phyloP scores from a whole-genome alignment of 2,888 invertebrate genomes.

The Drosophila infuscata region DNA sequence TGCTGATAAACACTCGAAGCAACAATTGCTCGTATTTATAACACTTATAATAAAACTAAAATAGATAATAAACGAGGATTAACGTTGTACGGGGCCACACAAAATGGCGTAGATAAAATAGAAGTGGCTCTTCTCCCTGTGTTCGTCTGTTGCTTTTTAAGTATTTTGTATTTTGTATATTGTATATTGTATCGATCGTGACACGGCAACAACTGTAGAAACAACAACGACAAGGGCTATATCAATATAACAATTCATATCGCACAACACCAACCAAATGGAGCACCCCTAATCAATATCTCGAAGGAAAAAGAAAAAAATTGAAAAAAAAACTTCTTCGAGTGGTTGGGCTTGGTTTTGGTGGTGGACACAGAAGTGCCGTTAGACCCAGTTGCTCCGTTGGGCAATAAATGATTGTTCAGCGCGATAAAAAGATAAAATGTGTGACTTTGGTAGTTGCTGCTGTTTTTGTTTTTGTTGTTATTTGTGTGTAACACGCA shows the following conservation, averaged over 20 bases:
- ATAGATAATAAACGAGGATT: constrained; percentile 73
- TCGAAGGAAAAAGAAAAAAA: constrained; percentile 45
- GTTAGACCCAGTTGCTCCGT: constrained; percentile 56
- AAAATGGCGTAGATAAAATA: constrained; percentile 61
- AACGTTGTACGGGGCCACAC: constrained; percentile 45
- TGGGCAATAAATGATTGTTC: constrained; percentile 82
- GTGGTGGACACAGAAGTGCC: constrained; percentile 41
- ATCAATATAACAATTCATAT: constrained; percentile 55
- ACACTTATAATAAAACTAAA: constrained; percentile 68
- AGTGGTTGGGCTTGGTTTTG: constrained; percentile 42
- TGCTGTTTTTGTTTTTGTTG: constrained; percentile 39
- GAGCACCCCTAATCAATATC: constrained; percentile 72
- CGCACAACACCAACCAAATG: constrained; percentile 37
- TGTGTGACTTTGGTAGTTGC: constrained; percentile 62
- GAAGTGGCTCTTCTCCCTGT: constrained; percentile 32
- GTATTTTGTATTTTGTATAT: constrained; percentile 41
- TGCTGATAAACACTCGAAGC: constrained; percentile 61
- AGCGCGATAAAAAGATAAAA: constrained; percentile 83
- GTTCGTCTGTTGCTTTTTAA: constrained; percentile 23
- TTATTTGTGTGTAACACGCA: constrained; percentile 65
- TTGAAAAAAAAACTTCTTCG: constrained; percentile 37
- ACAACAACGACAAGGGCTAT: constrained; percentile 33
- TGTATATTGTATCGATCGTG: constrained; percentile 52
- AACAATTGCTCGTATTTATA: constrained; percentile 55
- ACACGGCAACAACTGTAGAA: constrained; percentile 35